These are phyloP conservation scores for Eciton burchellii DNA, from an alignment of 1,140 invertebrate genomes.

Conservation along the genomic window DNA sequence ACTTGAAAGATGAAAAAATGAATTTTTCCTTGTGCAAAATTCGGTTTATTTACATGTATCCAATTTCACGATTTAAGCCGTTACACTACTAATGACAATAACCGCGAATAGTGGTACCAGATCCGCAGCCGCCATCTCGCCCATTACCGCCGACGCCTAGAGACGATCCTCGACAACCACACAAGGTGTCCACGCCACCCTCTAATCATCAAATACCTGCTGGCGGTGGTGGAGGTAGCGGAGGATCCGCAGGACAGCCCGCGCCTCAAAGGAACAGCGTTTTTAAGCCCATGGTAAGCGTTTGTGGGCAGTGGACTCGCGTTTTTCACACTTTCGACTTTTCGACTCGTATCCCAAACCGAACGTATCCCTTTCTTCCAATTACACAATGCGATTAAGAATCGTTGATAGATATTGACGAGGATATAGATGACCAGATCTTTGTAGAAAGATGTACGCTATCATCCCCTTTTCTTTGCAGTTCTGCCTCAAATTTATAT, in stretches of 20 bases:
- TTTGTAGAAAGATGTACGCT: constrained; percentile 68
- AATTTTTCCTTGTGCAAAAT: too few species aligned
- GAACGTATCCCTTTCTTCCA: not conserved
- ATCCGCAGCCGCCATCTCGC: constrained; percentile 89
- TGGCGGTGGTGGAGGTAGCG: constrained; percentile 75
- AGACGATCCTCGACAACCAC: constrained; percentile 87
- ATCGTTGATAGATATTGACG: constrained; percentile 48
- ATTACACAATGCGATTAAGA: constrained; percentile 39
- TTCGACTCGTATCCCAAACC: constrained; percentile 16
- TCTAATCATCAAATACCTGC: constrained; percentile 83
- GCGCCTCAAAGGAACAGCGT: constrained; percentile 91
- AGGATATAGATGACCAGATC: constrained; percentile 47
- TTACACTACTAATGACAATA: constrained; percentile 61
- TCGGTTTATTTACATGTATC: too few species aligned
- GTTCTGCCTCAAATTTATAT: constrained; percentile 59
- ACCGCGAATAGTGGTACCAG: constrained; percentile 86
- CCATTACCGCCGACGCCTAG: constrained; percentile 95
- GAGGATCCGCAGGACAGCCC: constrained; percentile 82
- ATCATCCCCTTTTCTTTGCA: constrained; percentile 60
- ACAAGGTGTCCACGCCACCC: constrained; percentile 87
- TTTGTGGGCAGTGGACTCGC: constrained; percentile 7
- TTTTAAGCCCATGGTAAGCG: constrained; percentile 93
- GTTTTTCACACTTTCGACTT: constrained; percentile 28
- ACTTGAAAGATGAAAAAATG: too few species aligned
- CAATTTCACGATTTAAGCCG: too few species aligned